Evolutionary conservation across 2,113 vertebrate genomes (phyloP), one percentile per base, ranked within the genome.

Genomic region (Jacana jacana): DNA sequence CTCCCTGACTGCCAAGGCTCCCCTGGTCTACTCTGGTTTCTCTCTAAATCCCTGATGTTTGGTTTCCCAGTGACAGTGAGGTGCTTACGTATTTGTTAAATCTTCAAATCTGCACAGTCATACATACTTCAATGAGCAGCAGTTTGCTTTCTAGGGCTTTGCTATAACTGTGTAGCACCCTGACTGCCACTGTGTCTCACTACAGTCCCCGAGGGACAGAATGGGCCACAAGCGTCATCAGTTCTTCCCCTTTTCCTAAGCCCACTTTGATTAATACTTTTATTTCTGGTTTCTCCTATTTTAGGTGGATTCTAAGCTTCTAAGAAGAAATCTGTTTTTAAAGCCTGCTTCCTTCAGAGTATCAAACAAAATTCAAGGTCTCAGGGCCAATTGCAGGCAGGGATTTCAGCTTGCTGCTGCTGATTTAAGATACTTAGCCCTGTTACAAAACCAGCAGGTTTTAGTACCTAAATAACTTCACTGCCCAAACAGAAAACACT

Each of bases 91-190:
- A 11, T 60, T 60, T 51, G 13, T 35, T 86, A 64, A 4, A 60
- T 86, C 81, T 95, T 49, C 61, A 91, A 71, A 71, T 24, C 39
- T 40, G 30, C 55, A 39, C 25, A 54, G 70, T 58, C 5, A 22
- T 23, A 13, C 6, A 9, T 7, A 46, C 4, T 17, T 79, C 13
- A 49, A 66, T 63, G 63, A 88, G 14, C 28, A 86, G n/a, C 31
- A 66, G 17, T 61, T 65, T 2, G 5, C 35, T 81, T 46, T n/a
- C 54, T 13, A 66, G n/a, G 28, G 27, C 18, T 69, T 84, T 69
- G 40, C 51, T 66, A 4, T 18, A 17, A 22, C 33, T 2, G 1
- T 16, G 42, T 18, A 70, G 33, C 4, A 4, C 1, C 1, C 24
- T 58, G 37, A 39, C 7, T 18, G 64, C 7, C 8, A 30, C 31